Evolutionary conservation across 2,888 invertebrate species (phyloP), one percentile per base, ranked within the genome.

Genomic region (Drosophila paracracens): DNA sequence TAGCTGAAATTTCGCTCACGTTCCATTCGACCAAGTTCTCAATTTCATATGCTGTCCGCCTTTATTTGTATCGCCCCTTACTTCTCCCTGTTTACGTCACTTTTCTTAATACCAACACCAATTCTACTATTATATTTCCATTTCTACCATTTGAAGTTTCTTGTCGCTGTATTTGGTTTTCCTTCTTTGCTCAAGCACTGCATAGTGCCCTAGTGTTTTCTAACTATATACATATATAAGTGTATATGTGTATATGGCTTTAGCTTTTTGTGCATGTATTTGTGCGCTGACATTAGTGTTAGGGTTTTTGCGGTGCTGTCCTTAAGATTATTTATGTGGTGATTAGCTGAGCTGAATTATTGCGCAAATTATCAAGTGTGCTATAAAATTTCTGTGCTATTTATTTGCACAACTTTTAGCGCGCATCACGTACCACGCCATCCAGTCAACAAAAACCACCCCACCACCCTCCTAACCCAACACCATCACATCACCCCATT

Each of bases 241-340:
- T 63, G 27, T 57, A 36, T 33, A 35, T 57, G 38, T 51, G 46
- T 56, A 62, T 63, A 40, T 58, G 51, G 46, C 50, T 43, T 53
- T 3, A 36, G 38, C 13, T 11, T 27, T 1, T 29, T 56, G 38
- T 57, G 40, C 29, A 57, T 57, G 40, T 29, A 50, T 50, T 57
- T 70, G 61, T 70, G 62, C 35, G 48, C 50, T 43, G 46, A 50
- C 38, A 36, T 54, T 40, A 52, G 33, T 61, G 46, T 27, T 77
- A 35, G 48, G 36, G 48, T 46, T n/a, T 50, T 56, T 40, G 67
- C 21, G 72, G 65, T 61, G 70, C 69, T 78, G 79, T 84, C 82
- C 80, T 82, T 82, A 78, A 80, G 82, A 90, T 91, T 90, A 91
- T 91, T 92, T 92, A 91, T 91, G 90, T 91, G 91, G 92, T 89